These are phyloP conservation scores for Pionites leucogaster DNA, from an alignment of 2,113 vertebrate genomes.

Conservation along the genomic window DNA sequence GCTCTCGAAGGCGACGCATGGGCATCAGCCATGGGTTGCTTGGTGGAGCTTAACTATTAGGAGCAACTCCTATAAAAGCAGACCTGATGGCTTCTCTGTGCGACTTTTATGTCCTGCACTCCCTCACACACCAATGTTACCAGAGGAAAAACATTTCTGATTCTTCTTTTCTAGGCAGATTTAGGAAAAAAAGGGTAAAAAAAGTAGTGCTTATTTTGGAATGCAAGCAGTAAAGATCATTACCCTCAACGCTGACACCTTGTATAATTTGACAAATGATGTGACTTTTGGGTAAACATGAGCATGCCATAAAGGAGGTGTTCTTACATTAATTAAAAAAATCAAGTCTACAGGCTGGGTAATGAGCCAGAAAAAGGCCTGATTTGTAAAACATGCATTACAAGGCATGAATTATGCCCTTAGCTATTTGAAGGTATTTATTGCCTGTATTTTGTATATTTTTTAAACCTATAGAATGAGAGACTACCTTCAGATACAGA, in stretches of 20 bases:
- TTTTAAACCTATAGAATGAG: neutral
- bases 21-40: neutral
- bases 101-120: neutral
- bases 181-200: neutral
- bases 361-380: slow-evolving; percentile 68
- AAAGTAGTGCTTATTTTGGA: slow-evolving; percentile 2
- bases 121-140: neutral
- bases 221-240: slow-evolving; percentile 39
- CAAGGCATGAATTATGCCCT: slow-evolving; percentile 55
- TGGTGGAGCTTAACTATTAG: neutral
- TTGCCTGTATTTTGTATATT: neutral
- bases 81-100: neutral
- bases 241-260: slow-evolving; percentile 59
- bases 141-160: neutral
- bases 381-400: slow-evolving; percentile 56
- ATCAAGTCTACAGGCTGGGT: slow-evolving; percentile 42
- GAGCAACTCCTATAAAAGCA: neutral
- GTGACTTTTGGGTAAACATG: slow-evolving; percentile 66
- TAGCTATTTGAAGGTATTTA: slow-evolving; percentile 3
- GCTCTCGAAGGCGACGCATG: rapidly evolving
- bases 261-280: slow-evolving; percentile 73
- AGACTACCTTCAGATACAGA: neutral
- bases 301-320: slow-evolving; percentile 61
- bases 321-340: slow-evolving; percentile 72
- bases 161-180: neutral